Conservation (phyloP, 1,140 invertebrate genomes). For the Sarcophaga bullata region DNA sequence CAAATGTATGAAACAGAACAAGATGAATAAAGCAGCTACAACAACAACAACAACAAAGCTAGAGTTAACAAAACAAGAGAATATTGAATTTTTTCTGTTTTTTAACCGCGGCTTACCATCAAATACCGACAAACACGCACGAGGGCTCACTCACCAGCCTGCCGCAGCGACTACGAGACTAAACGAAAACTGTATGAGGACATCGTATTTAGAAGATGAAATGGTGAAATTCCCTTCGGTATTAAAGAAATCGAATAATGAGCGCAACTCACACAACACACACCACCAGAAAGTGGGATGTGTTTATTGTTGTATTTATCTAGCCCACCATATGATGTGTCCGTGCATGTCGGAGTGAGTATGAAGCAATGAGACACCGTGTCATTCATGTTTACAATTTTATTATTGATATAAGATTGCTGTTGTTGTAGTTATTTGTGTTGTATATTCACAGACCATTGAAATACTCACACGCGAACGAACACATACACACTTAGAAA, state of each 20-base stretch:
- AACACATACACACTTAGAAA: not conserved
- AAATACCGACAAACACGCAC: not conserved
- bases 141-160: not conserved
- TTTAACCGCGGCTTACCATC: constrained; percentile 23
- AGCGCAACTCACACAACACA: not conserved
- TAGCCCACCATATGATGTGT: not conserved
- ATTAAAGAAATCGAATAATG: constrained; percentile 19
- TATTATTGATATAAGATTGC: constrained; percentile 23
- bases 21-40: not conserved
- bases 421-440: not conserved
- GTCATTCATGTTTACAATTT: constrained; percentile 36
- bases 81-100: not conserved
- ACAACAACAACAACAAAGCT: constrained; percentile 50
- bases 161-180: no score
- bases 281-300: no score
- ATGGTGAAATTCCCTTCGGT: constrained; percentile 34
- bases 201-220: constrained; percentile 26
- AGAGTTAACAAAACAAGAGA: constrained; percentile 25
- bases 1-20: no score
- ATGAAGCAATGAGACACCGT: not conserved
- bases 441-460: not conserved
- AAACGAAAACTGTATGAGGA: not conserved
- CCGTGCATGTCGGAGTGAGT: not conserved
- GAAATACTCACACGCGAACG: not conserved
- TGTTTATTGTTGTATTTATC: no score